Conservation (phyloP, 1,140 invertebrate species). For the Leptinotarsa undecemlineata region DNA sequence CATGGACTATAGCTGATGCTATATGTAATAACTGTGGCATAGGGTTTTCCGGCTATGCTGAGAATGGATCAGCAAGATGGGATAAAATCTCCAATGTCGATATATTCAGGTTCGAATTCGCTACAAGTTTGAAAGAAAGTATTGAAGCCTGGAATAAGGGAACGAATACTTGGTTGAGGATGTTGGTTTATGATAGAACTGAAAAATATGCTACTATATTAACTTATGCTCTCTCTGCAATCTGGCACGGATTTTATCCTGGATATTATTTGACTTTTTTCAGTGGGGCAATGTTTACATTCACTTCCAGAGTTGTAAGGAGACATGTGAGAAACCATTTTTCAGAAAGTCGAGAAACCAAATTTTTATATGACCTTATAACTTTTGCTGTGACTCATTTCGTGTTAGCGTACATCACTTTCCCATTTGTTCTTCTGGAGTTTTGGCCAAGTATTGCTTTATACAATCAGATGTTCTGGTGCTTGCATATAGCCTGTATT, state of each 20-base stretch:
- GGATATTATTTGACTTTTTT: slow-evolving; percentile 97
- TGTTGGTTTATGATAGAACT: slow-evolving; percentile 83
- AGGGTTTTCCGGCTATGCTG: slow-evolving; percentile 84
- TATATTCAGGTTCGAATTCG: slow-evolving; percentile 87
- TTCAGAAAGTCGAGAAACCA: slow-evolving; percentile 63
- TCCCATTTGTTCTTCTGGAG: slow-evolving; percentile 88
- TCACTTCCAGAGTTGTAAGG: slow-evolving; percentile 72
- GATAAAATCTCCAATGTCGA: slow-evolving; percentile 91
- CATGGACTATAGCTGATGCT: slow-evolving; percentile 92
- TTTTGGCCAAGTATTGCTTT: slow-evolving; percentile 58
- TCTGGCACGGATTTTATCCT: slow-evolving; percentile 98
- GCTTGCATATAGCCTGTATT: slow-evolving; percentile 56
- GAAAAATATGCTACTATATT: slow-evolving; percentile 65
- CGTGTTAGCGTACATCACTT: slow-evolving; percentile 82
- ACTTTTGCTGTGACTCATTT: slow-evolving; percentile 80
- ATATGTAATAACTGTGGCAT: slow-evolving; percentile 93
- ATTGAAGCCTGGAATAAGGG: slow-evolving; percentile 90
- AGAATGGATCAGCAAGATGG: slow-evolving; percentile 75
- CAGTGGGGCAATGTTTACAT: slow-evolving; percentile 83
- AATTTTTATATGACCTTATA: slow-evolving; percentile 76
- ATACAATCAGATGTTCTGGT: slow-evolving; percentile 59
- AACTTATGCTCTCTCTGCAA: slow-evolving; percentile 86
- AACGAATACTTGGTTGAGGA: slow-evolving; percentile 87
- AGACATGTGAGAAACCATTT: slow-evolving; percentile 78
- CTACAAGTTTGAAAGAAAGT: slow-evolving; percentile 77